These are phyloP conservation scores for Masnerella sp. DNA, from an alignment of 2,888 invertebrate species.

Conservation along the genomic window DNA sequence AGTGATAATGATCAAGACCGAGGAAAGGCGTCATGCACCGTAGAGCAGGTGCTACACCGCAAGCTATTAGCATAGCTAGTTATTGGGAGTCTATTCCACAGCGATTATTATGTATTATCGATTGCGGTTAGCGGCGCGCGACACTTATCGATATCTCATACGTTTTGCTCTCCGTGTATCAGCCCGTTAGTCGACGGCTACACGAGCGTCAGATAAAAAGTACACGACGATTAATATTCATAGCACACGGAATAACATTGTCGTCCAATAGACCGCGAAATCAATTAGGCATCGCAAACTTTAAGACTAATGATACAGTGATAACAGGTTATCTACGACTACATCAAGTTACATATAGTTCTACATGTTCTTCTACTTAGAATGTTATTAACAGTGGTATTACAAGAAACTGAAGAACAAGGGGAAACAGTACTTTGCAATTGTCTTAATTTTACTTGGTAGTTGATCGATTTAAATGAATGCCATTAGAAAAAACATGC, in stretches of 20 bases:
- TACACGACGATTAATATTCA: constrained; percentile 54
- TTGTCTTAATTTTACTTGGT: too few species aligned
- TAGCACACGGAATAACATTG: constrained; percentile 25
- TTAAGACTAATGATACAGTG: constrained; percentile 1
- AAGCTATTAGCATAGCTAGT: constrained; percentile 51
- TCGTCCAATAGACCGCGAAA: constrained; percentile 46
- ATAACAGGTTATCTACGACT: background rate
- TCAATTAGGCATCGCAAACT: constrained; percentile 27
- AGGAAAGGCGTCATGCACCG: constrained; percentile 54
- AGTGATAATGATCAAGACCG: constrained; percentile 34
- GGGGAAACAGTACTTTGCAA: too few species aligned
- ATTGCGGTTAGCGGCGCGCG: constrained; percentile 66
- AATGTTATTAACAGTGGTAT: too few species aligned
- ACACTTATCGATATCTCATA: constrained; percentile 61
- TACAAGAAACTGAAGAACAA: too few species aligned
- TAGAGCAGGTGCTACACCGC: constrained; percentile 50
- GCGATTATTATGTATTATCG: constrained; percentile 68
- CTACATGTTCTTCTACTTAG: too few species aligned
- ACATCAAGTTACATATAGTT: background rate
- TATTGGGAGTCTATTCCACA: constrained; percentile 51
- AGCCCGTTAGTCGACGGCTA: constrained; percentile 45
- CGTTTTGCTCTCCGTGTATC: constrained; percentile 40
- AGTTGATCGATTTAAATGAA: too few species aligned
- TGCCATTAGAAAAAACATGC: too few species aligned
- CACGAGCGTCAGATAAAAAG: constrained; percentile 54